Percentiles rank a stretch among this genome's conserved stretches.
Evolutionary conservation across 1,140 invertebrate species (phyloP).

Genomic region (Zaprionus camerounensis): DNA sequence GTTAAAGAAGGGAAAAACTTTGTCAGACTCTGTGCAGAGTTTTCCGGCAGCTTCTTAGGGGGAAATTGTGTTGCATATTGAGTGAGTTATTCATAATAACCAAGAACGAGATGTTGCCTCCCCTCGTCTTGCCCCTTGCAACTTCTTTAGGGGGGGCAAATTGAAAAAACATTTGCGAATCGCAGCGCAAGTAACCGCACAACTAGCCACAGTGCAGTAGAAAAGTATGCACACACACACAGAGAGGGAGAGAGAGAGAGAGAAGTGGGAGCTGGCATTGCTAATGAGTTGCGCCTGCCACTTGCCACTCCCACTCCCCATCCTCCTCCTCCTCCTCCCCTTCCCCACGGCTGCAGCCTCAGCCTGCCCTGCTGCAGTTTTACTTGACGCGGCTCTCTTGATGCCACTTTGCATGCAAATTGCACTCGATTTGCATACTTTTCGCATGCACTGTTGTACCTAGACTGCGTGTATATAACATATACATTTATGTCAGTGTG

Average conservation of each 20-base stretch:
- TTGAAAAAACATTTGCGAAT: conserved; percentile 23
- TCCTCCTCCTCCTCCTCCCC: background rate
- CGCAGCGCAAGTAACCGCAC: conserved; percentile 7
- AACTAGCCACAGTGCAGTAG: conserved; percentile 32
- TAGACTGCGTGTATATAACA: conserved; percentile 28
- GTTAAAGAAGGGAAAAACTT: background rate
- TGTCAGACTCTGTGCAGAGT: background rate
- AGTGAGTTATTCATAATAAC: conserved; percentile 5
- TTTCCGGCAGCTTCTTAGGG: background rate
- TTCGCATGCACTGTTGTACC: conserved; percentile 63
- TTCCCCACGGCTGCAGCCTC: background rate
- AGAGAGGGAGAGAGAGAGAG: conserved; percentile 1
- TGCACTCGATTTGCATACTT: conserved; percentile 77
- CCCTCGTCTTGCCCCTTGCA: background rate
- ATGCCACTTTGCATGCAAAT: conserved; percentile 76
- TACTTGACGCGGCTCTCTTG: conserved; percentile 57
- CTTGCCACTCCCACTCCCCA: background rate
- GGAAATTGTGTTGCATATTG: conserved; percentile 3
- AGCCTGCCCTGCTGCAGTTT: conserved; percentile 35
- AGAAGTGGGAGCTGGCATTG: conserved; percentile 35
- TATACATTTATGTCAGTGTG: conserved; percentile 5
- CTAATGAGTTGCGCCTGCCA: conserved; percentile 61
- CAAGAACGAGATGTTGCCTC: background rate
- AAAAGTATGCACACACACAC: conserved; percentile 30
- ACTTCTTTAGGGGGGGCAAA: conserved; percentile 1